Base-by-base conservation (phyloP, 1,140 invertebrate species). In the Euwallacea similis region DNA sequence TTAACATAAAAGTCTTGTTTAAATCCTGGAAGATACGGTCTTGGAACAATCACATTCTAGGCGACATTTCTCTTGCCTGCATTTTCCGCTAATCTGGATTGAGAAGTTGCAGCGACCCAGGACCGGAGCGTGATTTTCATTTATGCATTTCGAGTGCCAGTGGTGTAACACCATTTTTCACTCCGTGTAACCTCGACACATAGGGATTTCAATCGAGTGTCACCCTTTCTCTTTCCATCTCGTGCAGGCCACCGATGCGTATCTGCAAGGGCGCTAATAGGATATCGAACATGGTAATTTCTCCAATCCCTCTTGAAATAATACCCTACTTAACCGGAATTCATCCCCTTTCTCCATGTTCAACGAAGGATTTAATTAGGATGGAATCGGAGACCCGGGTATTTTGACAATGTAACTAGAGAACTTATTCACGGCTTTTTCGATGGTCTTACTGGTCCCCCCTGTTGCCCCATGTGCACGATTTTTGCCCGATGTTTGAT, bases 61-160 rank as follows among this genome's bases (percentile, higher is more conserved):
- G 50, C 47, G 43, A 63, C 61, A 63, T 50, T 63, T 63, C 61
- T 63, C 59, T 62, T 42, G 47, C 46, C 44, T n/a, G 61, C 44
- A 63, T 63, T 63, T 50, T 63, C 61, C 16, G 61, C 15, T 63
- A 63, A 63, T 63, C 61, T 63, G 61, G 46, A 50, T 63, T 50
- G 61, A 44, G 16, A 63, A 63, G 61, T 53, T 63, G 61, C 61
- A 63, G 44, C 21, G 42, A 59, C 43, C 43, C 21, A 33, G 21
- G 21, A 33, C 21, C 21, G 21, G 21, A 33, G 21, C 21, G 21
- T 33, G 21, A 33, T 33, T 33, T 33, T 33, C 21, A 33, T 33
- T 33, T 33, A 4, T 33, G 21, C 21, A 33, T 33, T 33, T 33
- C 4, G 21, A 33, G 21, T 33, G 21, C 21, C 21, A 33, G 21